Base-by-base conservation (phyloP, 2,888 invertebrate species). In the Allacma fusca region DNA sequence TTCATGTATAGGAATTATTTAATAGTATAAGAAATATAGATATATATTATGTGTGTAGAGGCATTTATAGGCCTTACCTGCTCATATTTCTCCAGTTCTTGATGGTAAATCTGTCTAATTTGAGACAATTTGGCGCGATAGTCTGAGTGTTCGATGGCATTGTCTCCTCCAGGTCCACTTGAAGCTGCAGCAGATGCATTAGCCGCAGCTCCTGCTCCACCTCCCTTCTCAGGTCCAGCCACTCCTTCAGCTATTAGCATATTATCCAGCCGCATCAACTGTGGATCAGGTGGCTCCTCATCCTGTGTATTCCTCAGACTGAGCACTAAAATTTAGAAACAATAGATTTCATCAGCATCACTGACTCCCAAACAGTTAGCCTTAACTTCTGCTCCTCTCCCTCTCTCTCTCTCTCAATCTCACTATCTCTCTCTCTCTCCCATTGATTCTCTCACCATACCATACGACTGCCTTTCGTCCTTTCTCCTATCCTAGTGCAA, bases 21-120 rank as follows among this genome's bases (percentile, higher is more conserved):
- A n/a, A n/a, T n/a, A n/a, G n/a, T n/a, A n/a, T n/a, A n/a, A n/a
- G n/a, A n/a, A n/a, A n/a, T n/a, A n/a, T n/a, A n/a, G n/a, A n/a
- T n/a, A n/a, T n/a, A 40, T 40, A 40, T 40, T 40, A 13, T 5
- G 13, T 5, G 13, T 9, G 40, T 40, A 13, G 40, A 40, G 13
- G 40, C 7, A 9, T 9, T 9, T 9, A 9, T 40, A 5, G 13
- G 40, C 13, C 40, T 84, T 83, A 91, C 91, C 89, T 98, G 98
- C 89, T 99, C 98, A 87, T 99, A 99, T 90, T 99, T 99, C 88
- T 98, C 97, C 86, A 99, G 88, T 88, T 99, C 99, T 88, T 97
- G 96, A 88, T 98, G 98, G 89, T 99, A 99, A 85, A 99, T 98
- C 89, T 96, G 96, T 80, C 99, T 91, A 87, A 99, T 99, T 89